A percentile compares a stretch with the other conserved stretches of the same genome.
These are phyloP conservation scores for Argyrosomus regius DNA, from an alignment of 2,797 vertebrate genomes.

Conservation along the genomic window DNA sequence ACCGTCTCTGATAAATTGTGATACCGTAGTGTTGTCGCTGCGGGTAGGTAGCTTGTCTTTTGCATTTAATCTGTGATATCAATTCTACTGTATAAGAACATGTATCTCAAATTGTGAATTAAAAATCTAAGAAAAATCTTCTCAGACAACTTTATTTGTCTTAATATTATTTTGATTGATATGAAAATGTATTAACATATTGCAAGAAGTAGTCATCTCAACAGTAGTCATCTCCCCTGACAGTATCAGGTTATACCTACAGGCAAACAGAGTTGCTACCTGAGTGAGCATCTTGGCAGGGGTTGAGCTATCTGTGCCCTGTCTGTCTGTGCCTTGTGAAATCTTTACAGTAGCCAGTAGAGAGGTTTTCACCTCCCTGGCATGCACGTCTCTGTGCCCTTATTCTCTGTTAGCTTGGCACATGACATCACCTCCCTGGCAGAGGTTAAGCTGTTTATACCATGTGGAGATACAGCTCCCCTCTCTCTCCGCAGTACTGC, in stretches of 20 bases:
- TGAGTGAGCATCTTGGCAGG: constrained; percentile 36
- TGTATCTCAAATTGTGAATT: neutral
- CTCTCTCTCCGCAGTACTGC: constrained; percentile 52
- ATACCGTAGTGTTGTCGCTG: constrained; percentile 17
- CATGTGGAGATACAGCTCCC: constrained; percentile 63
- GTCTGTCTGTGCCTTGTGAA: constrained; percentile 41
- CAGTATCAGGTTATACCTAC: constrained; percentile 16
- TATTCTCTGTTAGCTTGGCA: constrained; percentile 60
- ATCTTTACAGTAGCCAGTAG: constrained; percentile 39
- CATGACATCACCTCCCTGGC: constrained; percentile 54
- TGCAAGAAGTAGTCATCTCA: neutral
- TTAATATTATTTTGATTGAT: neutral
- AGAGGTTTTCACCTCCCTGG: constrained; percentile 51
- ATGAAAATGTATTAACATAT: neutral
- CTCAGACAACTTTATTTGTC: too few species aligned
- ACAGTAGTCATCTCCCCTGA: constrained; percentile 2
- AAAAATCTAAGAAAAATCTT: neutral
- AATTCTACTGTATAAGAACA: neutral
- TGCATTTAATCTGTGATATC: neutral
- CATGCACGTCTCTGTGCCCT: constrained; percentile 48
- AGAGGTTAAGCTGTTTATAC: constrained; percentile 72
- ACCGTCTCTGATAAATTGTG: constrained; percentile 44
- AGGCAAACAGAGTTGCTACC: constrained; percentile 21
- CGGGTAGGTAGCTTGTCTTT: neutral
- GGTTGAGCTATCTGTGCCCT: constrained; percentile 31